Evolutionary conservation across 2,888 invertebrate genomes (phyloP).

Genomic region (Drosophila prolongata): DNA sequence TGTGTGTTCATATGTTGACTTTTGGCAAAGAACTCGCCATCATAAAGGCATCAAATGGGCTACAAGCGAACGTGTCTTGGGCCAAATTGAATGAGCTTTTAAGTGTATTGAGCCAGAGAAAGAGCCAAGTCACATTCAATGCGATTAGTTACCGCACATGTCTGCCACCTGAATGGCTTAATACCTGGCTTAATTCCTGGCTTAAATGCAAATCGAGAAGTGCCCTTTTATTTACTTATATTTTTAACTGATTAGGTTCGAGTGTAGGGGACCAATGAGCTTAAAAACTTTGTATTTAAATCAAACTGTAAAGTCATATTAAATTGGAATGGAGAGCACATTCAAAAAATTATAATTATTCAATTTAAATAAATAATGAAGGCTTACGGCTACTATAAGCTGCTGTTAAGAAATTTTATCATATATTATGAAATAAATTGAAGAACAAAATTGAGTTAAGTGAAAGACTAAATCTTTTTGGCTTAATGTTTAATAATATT

Average conservation of each 20-base stretch:
- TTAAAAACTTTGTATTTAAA: too few relatives aligned
- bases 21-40: slow-evolving; percentile 58
- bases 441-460: too few relatives aligned
- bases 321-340: too few relatives aligned
- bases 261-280: too few relatives aligned
- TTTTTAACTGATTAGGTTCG: slow-evolving; percentile 7
- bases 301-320: too few relatives aligned
- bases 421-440: too few relatives aligned
- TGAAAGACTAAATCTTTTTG: too few relatives aligned
- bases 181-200: slow-evolving; percentile 6
- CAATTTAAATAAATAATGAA: too few relatives aligned
- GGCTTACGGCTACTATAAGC: too few relatives aligned
- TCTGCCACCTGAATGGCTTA: slow-evolving; percentile 40
- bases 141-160: slow-evolving; percentile 43
- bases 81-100: slow-evolving; percentile 76
- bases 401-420: too few relatives aligned
- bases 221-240: not conserved
- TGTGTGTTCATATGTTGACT: slow-evolving; percentile 32
- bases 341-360: too few relatives aligned
- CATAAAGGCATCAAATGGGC: slow-evolving; percentile 72
- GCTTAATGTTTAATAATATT: too few relatives aligned
- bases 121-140: slow-evolving; percentile 10
- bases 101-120: slow-evolving; percentile 59
- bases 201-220: slow-evolving; percentile 30
- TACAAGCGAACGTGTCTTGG: slow-evolving; percentile 65